Percentiles rank a stretch among this genome's conserved stretches.
These are phyloP conservation scores for Sinocyclocheilus anshuiensis DNA, from an alignment of 2,113 vertebrate genomes.

Conservation along the genomic window DNA sequence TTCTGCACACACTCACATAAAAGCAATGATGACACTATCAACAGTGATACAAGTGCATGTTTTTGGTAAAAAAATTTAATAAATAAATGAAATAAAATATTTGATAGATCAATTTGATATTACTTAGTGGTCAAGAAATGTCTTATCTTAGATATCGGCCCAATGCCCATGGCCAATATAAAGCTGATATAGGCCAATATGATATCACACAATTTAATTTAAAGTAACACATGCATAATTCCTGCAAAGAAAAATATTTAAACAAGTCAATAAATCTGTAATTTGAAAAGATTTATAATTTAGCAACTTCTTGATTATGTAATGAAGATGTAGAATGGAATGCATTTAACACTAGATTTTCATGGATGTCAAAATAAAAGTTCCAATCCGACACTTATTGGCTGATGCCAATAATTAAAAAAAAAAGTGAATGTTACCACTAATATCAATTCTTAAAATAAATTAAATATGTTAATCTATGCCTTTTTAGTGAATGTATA, in stretches of 20 bases:
- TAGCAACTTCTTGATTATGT: not conserved
- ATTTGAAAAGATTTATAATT: not conserved
- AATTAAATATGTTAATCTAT: not conserved
- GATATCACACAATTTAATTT: not conserved
- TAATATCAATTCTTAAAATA: not conserved
- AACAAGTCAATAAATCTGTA: not conserved
- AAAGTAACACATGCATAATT: not conserved
- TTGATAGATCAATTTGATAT: no score
- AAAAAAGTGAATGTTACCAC: not conserved
- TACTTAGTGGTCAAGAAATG: no score
- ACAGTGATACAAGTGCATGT: no score
- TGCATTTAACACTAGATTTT: no score
- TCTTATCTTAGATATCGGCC: no score
- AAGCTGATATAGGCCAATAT: not conserved
- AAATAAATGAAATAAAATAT: no score
- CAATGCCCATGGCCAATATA: no score
- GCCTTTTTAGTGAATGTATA: not conserved
- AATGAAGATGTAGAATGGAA: not conserved
- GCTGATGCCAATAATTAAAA: not conserved
- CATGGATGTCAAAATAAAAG: not conserved
- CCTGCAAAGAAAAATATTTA: not conserved
- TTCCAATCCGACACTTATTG: not conserved
- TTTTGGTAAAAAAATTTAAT: no score
- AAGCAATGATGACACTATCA: no score
- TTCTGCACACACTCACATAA: no score